A percentile compares a stretch with the other conserved stretches of the same genome.
Conservation (phyloP, 2,888 invertebrate species). For the Pheosia tremula region DNA sequence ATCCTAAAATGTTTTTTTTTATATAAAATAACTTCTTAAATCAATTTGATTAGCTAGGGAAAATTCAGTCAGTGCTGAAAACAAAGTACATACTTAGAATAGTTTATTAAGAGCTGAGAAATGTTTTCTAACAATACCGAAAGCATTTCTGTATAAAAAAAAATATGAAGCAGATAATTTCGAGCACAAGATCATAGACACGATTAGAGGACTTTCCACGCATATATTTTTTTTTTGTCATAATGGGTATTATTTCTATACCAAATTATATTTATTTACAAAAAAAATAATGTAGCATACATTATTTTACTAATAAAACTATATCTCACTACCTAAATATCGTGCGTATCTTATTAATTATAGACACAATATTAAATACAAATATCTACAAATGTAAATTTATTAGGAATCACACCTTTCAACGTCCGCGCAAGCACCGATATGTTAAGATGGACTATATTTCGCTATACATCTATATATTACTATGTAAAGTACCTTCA, state of each 20-base stretch:
- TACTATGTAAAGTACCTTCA: conserved; percentile 41
- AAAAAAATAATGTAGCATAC: conserved; percentile 29
- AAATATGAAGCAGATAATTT: no score
- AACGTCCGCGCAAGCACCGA: conserved; percentile 78
- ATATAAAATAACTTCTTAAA: background rate
- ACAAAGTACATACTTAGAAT: no score
- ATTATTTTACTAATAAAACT: conserved; percentile 31
- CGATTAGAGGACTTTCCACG: background rate
- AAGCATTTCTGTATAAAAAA: background rate
- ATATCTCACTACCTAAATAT: conserved; percentile 53
- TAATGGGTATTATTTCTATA: background rate
- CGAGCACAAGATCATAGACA: no score
- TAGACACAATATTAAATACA: conserved; percentile 39
- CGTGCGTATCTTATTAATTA: conserved; percentile 45
- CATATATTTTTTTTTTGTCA: background rate
- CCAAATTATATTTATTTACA: conserved; percentile 15
- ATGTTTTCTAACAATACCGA: no score
- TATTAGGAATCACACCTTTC: conserved; percentile 65
- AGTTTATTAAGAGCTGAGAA: no score
- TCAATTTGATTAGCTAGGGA: background rate
- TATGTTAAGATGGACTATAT: conserved; percentile 79
- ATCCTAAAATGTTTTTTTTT: conserved; percentile 9
- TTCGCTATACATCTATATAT: conserved; percentile 53
- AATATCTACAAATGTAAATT: conserved; percentile 54
- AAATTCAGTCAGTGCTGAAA: background rate